Conservation (phyloP, 2,113 vertebrate species). For the Hyperoodon ampullatus region DNA sequence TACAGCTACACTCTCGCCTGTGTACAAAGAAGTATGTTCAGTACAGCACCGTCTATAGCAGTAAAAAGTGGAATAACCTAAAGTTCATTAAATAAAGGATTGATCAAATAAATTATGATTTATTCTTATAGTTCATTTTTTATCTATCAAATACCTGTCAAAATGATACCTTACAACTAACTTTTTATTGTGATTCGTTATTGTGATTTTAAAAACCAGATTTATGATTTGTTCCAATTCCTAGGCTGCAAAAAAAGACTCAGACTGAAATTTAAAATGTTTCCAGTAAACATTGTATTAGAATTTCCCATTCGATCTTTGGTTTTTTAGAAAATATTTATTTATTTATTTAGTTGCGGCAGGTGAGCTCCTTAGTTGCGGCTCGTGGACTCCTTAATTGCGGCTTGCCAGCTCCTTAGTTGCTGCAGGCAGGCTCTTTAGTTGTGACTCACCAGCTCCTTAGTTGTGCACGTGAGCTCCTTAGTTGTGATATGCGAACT, state of each 20-base stretch:
- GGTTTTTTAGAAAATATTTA: too few species aligned
- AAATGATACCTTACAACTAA: not conserved
- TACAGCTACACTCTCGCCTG: not conserved
- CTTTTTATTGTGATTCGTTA: conserved; percentile 22
- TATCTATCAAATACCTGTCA: not conserved
- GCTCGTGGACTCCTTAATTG: too few species aligned
- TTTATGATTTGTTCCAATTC: conserved; percentile 30
- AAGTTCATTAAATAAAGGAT: not conserved
- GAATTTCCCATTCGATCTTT: conserved; percentile 60
- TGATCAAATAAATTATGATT: conserved; percentile 8
- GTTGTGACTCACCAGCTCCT: too few species aligned
- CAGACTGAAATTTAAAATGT: conserved; percentile 73
- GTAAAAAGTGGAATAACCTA: not conserved
- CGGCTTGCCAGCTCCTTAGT: too few species aligned
- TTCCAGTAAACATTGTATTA: conserved; percentile 68
- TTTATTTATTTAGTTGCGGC: too few species aligned
- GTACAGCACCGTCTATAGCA: not conserved
- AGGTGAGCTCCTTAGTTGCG: too few species aligned
- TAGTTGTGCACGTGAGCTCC: too few species aligned
- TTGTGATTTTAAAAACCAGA: conserved; percentile 30
- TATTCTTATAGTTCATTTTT: conserved; percentile 5
- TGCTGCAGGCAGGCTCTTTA: too few species aligned
- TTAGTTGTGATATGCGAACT: too few species aligned
- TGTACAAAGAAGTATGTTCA: not conserved
- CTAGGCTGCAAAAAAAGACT: conserved; percentile 35